Evolutionary conservation across 2,888 invertebrate species (phyloP).

Genomic region (Hypena proboscidalis): DNA sequence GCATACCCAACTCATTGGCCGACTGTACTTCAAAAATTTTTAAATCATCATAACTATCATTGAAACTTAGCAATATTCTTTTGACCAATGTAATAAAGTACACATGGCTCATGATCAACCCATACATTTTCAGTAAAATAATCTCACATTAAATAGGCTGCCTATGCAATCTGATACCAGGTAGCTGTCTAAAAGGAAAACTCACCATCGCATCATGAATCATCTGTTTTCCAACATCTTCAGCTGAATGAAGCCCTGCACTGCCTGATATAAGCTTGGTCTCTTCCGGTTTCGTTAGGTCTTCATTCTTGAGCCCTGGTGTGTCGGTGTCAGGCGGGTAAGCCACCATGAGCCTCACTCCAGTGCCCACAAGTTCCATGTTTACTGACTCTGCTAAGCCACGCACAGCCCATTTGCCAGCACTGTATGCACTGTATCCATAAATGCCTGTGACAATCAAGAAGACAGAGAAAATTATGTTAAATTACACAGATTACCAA

Average conservation of each 20-base stretch:
- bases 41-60: no score
- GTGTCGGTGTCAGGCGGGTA: slow-evolving; percentile 99
- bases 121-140: no score
- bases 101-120: no score
- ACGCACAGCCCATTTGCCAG: slow-evolving; percentile 97
- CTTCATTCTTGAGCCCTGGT: slow-evolving; percentile 96
- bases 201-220: slow-evolving; percentile 92
- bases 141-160: no score
- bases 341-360: slow-evolving; percentile 93
- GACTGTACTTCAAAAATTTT: no score
- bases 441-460: slow-evolving; percentile 91
- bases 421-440: slow-evolving; percentile 96
- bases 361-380: slow-evolving; percentile 95
- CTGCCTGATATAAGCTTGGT: slow-evolving; percentile 94
- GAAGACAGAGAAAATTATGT: no score
- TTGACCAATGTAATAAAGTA: no score
- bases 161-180: no score
- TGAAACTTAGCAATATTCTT: no score
- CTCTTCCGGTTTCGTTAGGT: slow-evolving; percentile 93
- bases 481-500: no score
- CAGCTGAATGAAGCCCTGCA: slow-evolving; percentile 91
- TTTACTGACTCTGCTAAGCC: slow-evolving; percentile 97
- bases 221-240: slow-evolving; percentile 91
- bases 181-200: no score
- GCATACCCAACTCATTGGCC: no score